Evolutionary conservation across 2,797 vertebrate species (phyloP), one percentile per base, ranked within the genome.

Genomic region (Hapalemur alaotrensis): DNA sequence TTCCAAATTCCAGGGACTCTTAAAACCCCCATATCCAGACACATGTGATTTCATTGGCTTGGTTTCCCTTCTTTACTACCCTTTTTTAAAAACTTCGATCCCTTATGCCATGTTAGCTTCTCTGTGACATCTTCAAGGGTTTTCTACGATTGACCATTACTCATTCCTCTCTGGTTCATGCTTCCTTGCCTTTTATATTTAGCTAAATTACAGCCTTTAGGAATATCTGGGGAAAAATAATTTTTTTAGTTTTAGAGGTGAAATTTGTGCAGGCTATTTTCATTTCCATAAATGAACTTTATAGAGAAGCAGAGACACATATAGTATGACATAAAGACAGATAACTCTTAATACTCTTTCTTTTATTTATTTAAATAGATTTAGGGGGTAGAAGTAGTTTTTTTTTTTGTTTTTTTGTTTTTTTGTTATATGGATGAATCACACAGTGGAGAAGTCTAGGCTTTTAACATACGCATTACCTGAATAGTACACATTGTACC

Each of bases 141-240:
- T 59, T 63, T 52, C 30, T 81, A n/a, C 9, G 32, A n/a, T 73
- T 63, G 69, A 41, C 2, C 2, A 22, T 59, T 32, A 85, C 46
- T 65, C 72, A 35, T 91, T 92, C 10, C 17, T 85, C 67, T 85
- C 28, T 91, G 30, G 38, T 88, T 10, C 67, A 54, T 20, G 17
- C 30, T 85, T 79, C n/a, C 83, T 79, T 93, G 32, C 59, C 46
- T 85, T 93, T 87, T 79, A 63, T 79, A 57, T 65, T 89, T 63
- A 73, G 48, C 54, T 57, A 76, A 93, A 32, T 43, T 86, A 50
- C 25, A 67, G 28, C 32, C 25, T 54, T 92, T 70, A 48, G 38
- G 25, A 85, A 28, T 38, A 57, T 83, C 46, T 69, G 38, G 57
- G 48, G 48, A 52, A 75, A 84, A 23, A 48, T 9, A 13, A 14